Evolutionary conservation across 2,797 vertebrate species (phyloP), one percentile per base, ranked within the genome.

Genomic region (Sphaeramia orbicularis): DNA sequence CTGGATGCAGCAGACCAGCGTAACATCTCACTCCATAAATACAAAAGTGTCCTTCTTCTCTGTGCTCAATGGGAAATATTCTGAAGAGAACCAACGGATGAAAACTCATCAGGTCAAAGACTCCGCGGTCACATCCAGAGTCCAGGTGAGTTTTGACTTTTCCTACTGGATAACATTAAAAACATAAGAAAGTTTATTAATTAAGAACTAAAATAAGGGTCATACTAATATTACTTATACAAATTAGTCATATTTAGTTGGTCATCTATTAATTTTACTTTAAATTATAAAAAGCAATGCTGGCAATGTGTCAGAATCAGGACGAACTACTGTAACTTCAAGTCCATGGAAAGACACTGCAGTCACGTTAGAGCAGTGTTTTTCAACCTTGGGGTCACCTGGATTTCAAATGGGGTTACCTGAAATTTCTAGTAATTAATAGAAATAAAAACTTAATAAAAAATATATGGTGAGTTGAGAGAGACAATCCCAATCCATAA

Each of bases 31-130:
- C 11, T 90, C 92, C 45, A 92, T 98, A 43, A 98, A 98, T 49
- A 42, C 68, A 0, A 96, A 97, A 1, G n/a, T 91, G 0, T 95
- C 95, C 4, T 95, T 93, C 19, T 61, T 59, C 24, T 82, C 81
- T 0, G 3, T 78, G 36, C 78, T 97, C 51, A 98, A 96, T 0
- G 97, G 93, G 1, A 98, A 96, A 65, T 98, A 94, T 86, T 98
- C 96, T 0, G 0, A 0, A 0, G 95, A 96, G 78, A 97, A 93
- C 86, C 90, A 74, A 30, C 93, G 93, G 27, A 89, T 95, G 87
- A 98, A 98, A 91, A 95, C 88, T 0, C 95, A 96, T 59, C 96
- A 98, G 44, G 94, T 97, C 65, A 93, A 80, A 69, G 94, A 95
- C 10, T 88, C 64, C 0, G 89, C 96, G 21, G 76, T 94, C 6